Base-by-base conservation (phyloP, 2,888 invertebrate genomes). In the Drosophila pseudotalamancana region DNA sequence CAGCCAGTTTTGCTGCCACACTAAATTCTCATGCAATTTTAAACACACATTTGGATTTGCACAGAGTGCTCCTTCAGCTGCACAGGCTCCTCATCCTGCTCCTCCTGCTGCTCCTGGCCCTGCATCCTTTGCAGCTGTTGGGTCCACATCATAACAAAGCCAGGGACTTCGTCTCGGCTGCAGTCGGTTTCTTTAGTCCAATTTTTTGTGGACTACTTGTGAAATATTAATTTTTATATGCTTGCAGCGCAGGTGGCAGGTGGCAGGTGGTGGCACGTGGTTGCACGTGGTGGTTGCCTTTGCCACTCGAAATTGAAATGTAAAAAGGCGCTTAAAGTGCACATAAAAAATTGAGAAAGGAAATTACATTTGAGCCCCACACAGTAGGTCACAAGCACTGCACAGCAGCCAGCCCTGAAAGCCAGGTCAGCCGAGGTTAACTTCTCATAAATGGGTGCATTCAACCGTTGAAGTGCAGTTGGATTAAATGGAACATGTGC, bases 161-260 rank as follows among this genome's bases (percentile, higher is more conserved):
- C 51, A 49, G 31, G 48, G 45, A 55, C 43, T 31, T 32, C 63
- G 21, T 14, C 51, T 49, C 37, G 27, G 6, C 25, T 40, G 53
- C 61, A 51, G 48, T 57, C 48, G 54, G 42, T 55, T 59, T 63
- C 54, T 63, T 74, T 25, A 21, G 32, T 34, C 21, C 23, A 37
- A 11, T 37, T 25, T 51, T 73, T 67, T 71, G 77, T 59, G 48
- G 72, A 65, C 65, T 72, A 74, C 76, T 79, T 79, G 66, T 87
- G 62, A 82, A 82, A 87, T 82, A 82, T 82, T 82, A 87, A 82
- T 82, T 84, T 82, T 84, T 77, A 84, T 82, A 69, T 66, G 77
- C 74, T 84, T 74, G 69, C 64, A 42, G 61, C 46, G 63, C 69
- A 72, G 68, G 68, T 70, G 67, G 80, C 49, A 55, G 40, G 57